phyloP scores from a whole-genome alignment of 2,113 vertebrate genomes.

The Pogonocichla stellata region DNA sequence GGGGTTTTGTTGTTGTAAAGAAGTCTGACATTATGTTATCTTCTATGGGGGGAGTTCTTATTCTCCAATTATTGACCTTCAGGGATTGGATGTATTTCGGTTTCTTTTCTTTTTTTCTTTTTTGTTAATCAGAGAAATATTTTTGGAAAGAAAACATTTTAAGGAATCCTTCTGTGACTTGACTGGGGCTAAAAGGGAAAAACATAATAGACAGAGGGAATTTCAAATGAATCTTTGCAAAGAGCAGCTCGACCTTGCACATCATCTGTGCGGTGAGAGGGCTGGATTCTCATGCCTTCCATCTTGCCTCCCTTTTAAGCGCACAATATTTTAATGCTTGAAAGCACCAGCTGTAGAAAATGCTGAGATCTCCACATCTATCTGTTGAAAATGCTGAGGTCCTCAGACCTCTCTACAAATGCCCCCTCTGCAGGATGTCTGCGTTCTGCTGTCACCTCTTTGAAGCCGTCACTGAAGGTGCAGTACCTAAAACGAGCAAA shows the following conservation, averaged over 20 bases:
- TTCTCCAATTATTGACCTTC: neutral
- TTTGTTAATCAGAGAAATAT: neutral
- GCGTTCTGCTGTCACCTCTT: neutral
- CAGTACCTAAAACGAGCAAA: neutral
- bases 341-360: neutral
- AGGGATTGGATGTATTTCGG: neutral
- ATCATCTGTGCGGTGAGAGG: neutral
- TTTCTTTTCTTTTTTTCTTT: neutral
- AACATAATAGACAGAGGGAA: neutral
- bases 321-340: neutral
- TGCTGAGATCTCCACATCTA: neutral
- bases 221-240: neutral
- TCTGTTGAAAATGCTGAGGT: neutral
- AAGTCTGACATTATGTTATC: neutral
- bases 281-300: neutral
- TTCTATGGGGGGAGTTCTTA: neutral
- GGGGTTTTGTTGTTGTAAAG: neutral
- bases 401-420: neutral
- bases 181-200: neutral
- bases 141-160: conserved; percentile 1
- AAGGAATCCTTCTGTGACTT: neutral
- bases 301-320: neutral
- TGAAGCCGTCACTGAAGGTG: neutral
- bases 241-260: neutral
- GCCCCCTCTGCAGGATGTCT: rapidly evolving